Base-by-base conservation (phyloP, 1,140 invertebrate genomes). In the Andrena cerasifolii region DNA sequence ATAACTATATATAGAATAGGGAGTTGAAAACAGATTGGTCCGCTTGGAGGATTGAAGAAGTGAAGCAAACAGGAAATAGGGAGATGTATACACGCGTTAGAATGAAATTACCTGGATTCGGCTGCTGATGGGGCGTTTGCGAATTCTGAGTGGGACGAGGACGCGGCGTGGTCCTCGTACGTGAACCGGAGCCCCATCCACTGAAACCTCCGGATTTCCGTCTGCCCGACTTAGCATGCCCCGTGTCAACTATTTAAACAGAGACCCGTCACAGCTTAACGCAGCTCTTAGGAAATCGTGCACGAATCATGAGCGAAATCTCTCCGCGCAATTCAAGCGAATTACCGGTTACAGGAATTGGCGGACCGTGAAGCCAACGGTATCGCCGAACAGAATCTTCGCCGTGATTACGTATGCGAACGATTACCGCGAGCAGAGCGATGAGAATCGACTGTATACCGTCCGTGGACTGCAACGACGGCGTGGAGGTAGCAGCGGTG, bases 161-260 rank as follows among this genome's bases (percentile, higher is more conserved):
- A 43, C 68, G 80, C 73, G 73, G 68, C 2, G 85, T 86, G 4
- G 78, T 61, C 67, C 82, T 83, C 2, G 78, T 71, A 18, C 85
- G 83, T n/a, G 81, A 80, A 3, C 66, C 62, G 5, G 66, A 81
- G n/a, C 84, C 82, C 66, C 74, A 87, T 12, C 87, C 83, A 26
- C 74, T 59, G 62, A 83, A 5, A 10, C 36, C 10, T 40, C 36
- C 36, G 10, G 36, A 40, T 5, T 3, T 70, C n/a, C 90, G 82
- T 49, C 86, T 72, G 21, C 78, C 72, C 8, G 78, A 86, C 71
- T 86, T 89, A 49, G 66, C 61, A 26, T 86, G 68, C 24, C 87
- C 82, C 33, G 76, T 80, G 31, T 80, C 79, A 49, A 62, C 79
- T 61, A 12, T 63, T 56, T 14, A 75, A 72, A 21, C 40, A 18